Evolutionary conservation across 2,797 vertebrate genomes (phyloP).

Genomic region (Sebastolobus alascanus): DNA sequence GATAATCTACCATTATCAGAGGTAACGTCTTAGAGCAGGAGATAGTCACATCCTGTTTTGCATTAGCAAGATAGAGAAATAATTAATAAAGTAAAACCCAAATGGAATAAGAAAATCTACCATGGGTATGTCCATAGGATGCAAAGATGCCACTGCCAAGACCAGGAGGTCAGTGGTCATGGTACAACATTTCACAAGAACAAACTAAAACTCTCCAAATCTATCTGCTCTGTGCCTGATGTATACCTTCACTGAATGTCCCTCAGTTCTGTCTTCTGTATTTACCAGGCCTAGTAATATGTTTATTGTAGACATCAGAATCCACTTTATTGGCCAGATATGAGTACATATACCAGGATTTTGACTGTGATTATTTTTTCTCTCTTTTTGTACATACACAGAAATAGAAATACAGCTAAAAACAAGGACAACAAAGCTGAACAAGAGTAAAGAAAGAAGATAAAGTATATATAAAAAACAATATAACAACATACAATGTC

Average conservation of each 20-base stretch:
- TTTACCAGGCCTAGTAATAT: neutral
- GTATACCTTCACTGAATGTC: neutral
- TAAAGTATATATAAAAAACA: neutral
- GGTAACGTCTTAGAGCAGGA: neutral
- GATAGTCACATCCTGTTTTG: slow-evolving; percentile 11
- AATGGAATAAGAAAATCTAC: neutral
- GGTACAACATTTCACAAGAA: neutral
- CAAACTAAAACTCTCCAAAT: neutral
- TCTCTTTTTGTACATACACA: neutral
- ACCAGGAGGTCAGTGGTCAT: neutral
- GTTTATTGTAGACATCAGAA: neutral
- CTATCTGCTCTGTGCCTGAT: neutral
- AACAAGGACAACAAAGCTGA: too few species aligned
- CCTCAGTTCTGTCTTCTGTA: neutral
- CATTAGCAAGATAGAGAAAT: neutral
- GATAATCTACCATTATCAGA: slow-evolving; percentile 29
- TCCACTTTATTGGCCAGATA: neutral
- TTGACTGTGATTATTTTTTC: neutral
- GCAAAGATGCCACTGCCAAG: neutral
- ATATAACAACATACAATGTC: too few species aligned
- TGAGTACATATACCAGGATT: neutral
- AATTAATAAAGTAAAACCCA: neutral
- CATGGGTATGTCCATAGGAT: neutral
- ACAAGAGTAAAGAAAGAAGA: neutral
- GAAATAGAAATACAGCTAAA: neutral